Evolutionary conservation across 2,797 vertebrate species (phyloP).

Genomic region (Microctenopoma steveboyesi): DNA sequence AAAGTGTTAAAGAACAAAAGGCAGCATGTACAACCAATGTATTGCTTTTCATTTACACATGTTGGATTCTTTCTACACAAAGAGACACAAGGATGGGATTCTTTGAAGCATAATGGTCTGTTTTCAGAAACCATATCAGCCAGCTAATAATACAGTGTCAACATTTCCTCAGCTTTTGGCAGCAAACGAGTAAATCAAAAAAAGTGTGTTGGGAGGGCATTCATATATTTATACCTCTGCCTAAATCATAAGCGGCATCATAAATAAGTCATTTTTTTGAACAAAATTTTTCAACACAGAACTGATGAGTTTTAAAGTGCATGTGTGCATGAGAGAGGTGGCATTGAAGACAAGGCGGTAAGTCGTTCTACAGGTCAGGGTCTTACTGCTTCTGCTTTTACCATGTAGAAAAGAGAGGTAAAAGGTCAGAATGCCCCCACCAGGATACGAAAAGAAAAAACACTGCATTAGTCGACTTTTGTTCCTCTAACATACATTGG

Average conservation of each 20-base stretch:
- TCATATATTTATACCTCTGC: slow-evolving; percentile 19
- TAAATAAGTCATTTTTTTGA: neutral
- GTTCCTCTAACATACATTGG: slow-evolving; percentile 66
- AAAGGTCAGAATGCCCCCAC: slow-evolving; percentile 75
- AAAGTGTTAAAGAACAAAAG: slow-evolving; percentile 64
- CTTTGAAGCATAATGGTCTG: slow-evolving; percentile 60
- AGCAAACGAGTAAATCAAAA: slow-evolving; percentile 38
- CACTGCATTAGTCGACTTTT: slow-evolving; percentile 78
- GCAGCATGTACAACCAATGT: slow-evolving; percentile 55
- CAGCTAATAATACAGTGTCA: slow-evolving; percentile 28
- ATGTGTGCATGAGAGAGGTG: neutral
- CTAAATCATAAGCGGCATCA: neutral
- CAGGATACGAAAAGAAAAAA: slow-evolving; percentile 72
- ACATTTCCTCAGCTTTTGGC: slow-evolving; percentile 37
- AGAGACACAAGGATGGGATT: slow-evolving; percentile 48
- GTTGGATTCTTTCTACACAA: slow-evolving; percentile 59
- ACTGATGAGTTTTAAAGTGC: slow-evolving; percentile 19
- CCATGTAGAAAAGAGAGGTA: slow-evolving; percentile 70
- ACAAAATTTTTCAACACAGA: neutral
- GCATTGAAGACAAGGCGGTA: slow-evolving; percentile 19
- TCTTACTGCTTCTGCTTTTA: slow-evolving; percentile 69
- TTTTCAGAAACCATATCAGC: slow-evolving; percentile 46
- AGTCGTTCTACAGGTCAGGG: slow-evolving; percentile 56
- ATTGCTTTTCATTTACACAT: slow-evolving; percentile 65
- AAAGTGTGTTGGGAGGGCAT: slow-evolving; percentile 1